phyloP scores from a whole-genome alignment of 2,113 vertebrate genomes.

The Egretta garzetta region DNA sequence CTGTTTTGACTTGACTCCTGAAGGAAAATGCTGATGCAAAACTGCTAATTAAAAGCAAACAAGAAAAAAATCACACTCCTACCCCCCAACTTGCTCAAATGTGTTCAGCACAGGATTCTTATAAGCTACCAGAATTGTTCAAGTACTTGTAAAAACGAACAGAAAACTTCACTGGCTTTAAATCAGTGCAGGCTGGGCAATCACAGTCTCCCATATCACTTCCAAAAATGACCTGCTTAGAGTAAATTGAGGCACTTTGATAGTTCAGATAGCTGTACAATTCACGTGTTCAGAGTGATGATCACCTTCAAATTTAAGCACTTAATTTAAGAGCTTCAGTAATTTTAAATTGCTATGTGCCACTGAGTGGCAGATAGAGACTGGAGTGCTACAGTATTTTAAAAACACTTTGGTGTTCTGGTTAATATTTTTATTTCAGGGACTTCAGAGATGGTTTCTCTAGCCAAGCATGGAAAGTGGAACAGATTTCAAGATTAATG shows the following conservation, averaged over 20 bases:
- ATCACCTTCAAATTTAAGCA: conserved; percentile 79
- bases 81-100: not conserved
- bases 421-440: conserved; percentile 58
- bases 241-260: conserved; percentile 74
- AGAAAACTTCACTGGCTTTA: conserved; percentile 62
- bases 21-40: not conserved
- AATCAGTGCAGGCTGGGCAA: conserved; percentile 70
- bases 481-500: conserved; percentile 66
- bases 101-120: not conserved
- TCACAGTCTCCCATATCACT: conserved; percentile 70
- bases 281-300: conserved; percentile 68
- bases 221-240: conserved; percentile 76
- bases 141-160: conserved; percentile 55
- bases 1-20: not conserved
- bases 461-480: conserved; percentile 55
- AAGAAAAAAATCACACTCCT: not conserved
- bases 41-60: not conserved
- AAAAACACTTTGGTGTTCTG: conserved; percentile 63
- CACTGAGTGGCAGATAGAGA: conserved; percentile 64
- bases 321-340: conserved; percentile 78
- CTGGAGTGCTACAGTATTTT: conserved; percentile 61
- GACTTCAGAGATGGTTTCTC: not conserved
- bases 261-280: conserved; percentile 65
- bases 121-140: not conserved
- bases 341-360: conserved; percentile 80